Base-by-base conservation (phyloP, 1,140 invertebrate genomes). In the Drosophila kurseongensis region DNA sequence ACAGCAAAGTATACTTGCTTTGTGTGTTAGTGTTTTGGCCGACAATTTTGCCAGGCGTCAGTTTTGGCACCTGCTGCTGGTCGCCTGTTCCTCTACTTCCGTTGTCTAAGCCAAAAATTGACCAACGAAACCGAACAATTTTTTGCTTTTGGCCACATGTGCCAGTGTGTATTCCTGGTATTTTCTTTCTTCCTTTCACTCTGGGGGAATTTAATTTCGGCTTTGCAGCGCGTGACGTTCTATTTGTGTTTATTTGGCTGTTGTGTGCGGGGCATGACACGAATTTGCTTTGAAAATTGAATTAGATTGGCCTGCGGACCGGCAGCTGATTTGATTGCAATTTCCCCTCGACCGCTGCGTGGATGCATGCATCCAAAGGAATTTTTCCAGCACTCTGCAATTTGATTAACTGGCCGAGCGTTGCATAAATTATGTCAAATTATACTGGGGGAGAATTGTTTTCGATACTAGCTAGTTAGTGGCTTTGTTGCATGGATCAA, bases 241-340 rank as follows among this genome's bases (percentile, higher is more conserved):
- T 82, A 56, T 82, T 82, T 76, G 76, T 56, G 57, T 54, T 75
- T 67, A 58, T 50, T 66, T 42, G 42, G 57, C 41, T 50, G 29
- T 50, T 67, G 79, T 69, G 62, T 61, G 58, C 56, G 36, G 45
- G 54, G 40, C 67, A 63, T 60, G 65, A 78, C 79, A 88, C 76
- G 83, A 86, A 83, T 86, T 86, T 86, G 83, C 79, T 83, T 79
- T 63, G 60, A 82, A 77, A 85, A 84, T 86, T 86, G 84, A 88
- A 86, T 86, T 86, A 86, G 83, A 86, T 88, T 83, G 84, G 79
- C 75, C 71, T 58, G 78, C 59, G 58, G 79, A 77, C 66, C 83
- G 72, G 83, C 66, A 83, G 83, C 84, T 88, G 83, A 88, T 86
- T 86, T 86, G 83, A 86, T 86, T 86, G 83, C 83, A 83, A 79